Evolutionary conservation across 2,888 invertebrate species (phyloP).

Genomic region (Ormyrus rosae): DNA sequence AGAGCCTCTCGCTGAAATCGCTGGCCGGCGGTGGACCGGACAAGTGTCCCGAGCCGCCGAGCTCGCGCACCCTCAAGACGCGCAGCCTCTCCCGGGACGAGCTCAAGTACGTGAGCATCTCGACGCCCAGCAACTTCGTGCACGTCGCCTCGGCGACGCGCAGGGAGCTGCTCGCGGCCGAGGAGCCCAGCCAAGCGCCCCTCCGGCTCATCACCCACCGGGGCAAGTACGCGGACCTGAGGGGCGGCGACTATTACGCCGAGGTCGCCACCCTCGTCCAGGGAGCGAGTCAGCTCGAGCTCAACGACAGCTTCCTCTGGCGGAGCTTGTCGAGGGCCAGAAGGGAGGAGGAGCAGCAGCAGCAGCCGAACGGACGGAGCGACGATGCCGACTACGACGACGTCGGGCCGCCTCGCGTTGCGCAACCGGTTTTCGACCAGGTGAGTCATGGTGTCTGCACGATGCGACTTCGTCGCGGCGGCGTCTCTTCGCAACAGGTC

Average conservation of each 20-base stretch:
- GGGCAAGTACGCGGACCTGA: slow-evolving; percentile 65
- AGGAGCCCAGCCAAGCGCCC: slow-evolving; percentile 13
- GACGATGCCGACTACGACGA: slow-evolving; percentile 62
- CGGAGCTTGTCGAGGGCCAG: slow-evolving; percentile 22
- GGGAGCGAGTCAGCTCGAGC: not conserved
- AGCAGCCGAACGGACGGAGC: not conserved
- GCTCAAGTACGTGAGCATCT: slow-evolving; percentile 64
- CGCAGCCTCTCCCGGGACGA: slow-evolving; percentile 63
- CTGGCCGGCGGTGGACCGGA: slow-evolving; percentile 26
- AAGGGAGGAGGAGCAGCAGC: not conserved
- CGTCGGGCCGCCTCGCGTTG: slow-evolving; percentile 57
- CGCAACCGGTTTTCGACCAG: slow-evolving; percentile 1
- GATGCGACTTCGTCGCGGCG: slow-evolving; percentile 60
- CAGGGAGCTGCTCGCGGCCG: slow-evolving; percentile 39
- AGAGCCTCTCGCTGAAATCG: slow-evolving; percentile 53
- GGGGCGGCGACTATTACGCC: slow-evolving; percentile 8
- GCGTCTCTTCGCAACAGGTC: not conserved
- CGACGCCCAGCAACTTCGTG: slow-evolving; percentile 70
- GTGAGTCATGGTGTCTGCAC: slow-evolving; percentile 38
- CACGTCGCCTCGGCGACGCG: slow-evolving; percentile 70
- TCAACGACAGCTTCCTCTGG: slow-evolving; percentile 67
- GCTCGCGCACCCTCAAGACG: slow-evolving; percentile 41
- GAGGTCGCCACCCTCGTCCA: not conserved
- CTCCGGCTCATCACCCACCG: slow-evolving; percentile 63
- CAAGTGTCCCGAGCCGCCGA: not conserved